Conservation (phyloP, 2,797 vertebrate species). For the Labeo calbasu region DNA sequence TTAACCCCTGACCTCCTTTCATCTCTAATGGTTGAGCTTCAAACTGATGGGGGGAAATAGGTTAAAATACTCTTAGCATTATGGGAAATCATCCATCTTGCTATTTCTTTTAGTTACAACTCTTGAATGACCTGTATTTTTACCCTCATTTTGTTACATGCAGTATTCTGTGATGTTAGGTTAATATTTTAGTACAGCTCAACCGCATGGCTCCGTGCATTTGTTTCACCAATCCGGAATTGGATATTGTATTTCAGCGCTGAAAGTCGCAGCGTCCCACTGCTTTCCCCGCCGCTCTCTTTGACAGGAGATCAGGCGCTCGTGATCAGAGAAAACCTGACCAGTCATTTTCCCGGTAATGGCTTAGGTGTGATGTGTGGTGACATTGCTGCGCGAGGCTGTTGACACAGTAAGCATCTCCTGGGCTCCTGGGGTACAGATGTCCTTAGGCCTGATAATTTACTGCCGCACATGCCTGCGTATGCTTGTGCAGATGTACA, state of each 20-base stretch:
- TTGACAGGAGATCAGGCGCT: conserved; percentile 27
- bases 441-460: conserved; percentile 78
- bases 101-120: conserved; percentile 51
- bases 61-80: conserved; percentile 58
- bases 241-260: conserved; percentile 6
- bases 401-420: conserved; percentile 81
- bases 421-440: conserved; percentile 73
- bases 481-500: conserved; percentile 68
- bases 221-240: not conserved
- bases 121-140: conserved; percentile 21
- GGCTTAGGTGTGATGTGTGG: conserved; percentile 80
- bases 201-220: not conserved
- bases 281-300: not conserved
- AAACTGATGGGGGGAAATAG: conserved; percentile 55
- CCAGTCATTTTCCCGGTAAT: conserved; percentile 58
- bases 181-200: conserved; percentile 18
- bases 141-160: not conserved
- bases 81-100: conserved; percentile 43
- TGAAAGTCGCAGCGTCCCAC: not conserved
- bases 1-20: conserved; percentile 74
- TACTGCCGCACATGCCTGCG: conserved; percentile 73
- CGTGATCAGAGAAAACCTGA: conserved; percentile 42
- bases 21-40: conserved; percentile 62
- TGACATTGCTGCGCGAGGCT: conserved; percentile 79
- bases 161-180: not conserved